Percentiles rank a stretch among this genome's conserved stretches.
phyloP scores from a whole-genome alignment of 1,140 invertebrate genomes.

The Akabosia matsudoensis region DNA sequence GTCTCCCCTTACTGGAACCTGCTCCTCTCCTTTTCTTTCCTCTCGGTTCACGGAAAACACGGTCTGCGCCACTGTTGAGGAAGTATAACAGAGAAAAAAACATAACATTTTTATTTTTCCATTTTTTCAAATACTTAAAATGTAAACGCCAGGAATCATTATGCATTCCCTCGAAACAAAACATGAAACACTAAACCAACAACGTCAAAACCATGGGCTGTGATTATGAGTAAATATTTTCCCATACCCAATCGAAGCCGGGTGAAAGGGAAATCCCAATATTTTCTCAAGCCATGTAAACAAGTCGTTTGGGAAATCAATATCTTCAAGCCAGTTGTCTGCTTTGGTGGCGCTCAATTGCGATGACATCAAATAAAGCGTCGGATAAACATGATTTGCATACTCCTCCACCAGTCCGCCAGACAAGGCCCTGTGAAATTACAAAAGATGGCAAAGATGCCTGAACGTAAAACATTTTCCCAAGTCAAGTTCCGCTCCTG shows the following conservation, averaged over 20 bases:
- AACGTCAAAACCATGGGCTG: too few relatives aligned
- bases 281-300: constrained; percentile 10
- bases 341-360: background rate
- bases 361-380: background rate
- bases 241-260: background rate
- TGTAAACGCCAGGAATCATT: background rate
- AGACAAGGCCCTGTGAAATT: background rate
- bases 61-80: background rate
- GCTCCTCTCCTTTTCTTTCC: background rate
- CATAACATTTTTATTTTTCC: background rate
- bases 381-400: background rate
- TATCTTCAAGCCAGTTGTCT: constrained; percentile 16
- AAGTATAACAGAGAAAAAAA: background rate
- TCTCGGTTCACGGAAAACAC: too few relatives aligned
- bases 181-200: too few relatives aligned
- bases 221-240: background rate
- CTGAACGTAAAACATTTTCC: background rate
- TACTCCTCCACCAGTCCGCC: background rate
- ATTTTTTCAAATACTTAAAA: background rate
- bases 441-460: background rate
- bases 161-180: too few relatives aligned
- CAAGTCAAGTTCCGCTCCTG: too few relatives aligned
- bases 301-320: constrained; percentile 13
- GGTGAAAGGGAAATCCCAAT: constrained; percentile 7
- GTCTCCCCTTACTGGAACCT: background rate